Evolutionary conservation across 1,140 invertebrate species (phyloP), one percentile per base, ranked within the genome.

Genomic region (Trypoxylus dichotomus): DNA sequence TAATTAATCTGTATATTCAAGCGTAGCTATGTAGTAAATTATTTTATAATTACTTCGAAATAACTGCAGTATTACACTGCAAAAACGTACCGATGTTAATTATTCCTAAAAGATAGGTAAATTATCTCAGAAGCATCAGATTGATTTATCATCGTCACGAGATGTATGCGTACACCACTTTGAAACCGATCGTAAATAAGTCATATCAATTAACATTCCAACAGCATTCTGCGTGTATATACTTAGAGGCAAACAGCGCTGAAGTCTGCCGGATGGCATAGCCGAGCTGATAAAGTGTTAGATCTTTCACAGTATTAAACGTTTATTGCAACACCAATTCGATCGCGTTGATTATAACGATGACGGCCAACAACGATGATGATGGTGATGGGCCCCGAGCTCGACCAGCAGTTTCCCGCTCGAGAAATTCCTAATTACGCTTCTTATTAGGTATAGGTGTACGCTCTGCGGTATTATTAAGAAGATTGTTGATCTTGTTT

Each of bases 291-390:
- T 63, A 6, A 11, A 63, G 60, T 27, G 60, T 63, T 63, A 63
- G 60, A 63, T 25, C 60, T 19, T 27, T 63, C 60, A 21, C 21
- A 63, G 25, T 27, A 63, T 27, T 63, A 63, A 63, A 63, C 60
- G 60, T 63, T 63, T 63, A 63, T 63, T 63, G 60, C 60, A 63
- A 63, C 60, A 63, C 60, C 60, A 63, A 63, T 63, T 63, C 60
- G 60, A 63, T 63, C 60, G 19, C 19, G 60, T 63, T 27, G 60
- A 63, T 63, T 63, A 63, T 63, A 63, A 63, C 24, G 60, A 63
- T 63, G 60, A 63, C 60, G 21, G 25, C 60, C 8, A 27, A 24
- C 60, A 19, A 27, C 60, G 60, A 11, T 63, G 21, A 63, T 63
- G 60, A 63, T 63, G 24, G 60, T 27, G 60, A 63, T 27, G 60